These are phyloP conservation scores for Phenganax marumi DNA, from an alignment of 92 coral and sea anemone species.

Conservation along the genomic window DNA sequence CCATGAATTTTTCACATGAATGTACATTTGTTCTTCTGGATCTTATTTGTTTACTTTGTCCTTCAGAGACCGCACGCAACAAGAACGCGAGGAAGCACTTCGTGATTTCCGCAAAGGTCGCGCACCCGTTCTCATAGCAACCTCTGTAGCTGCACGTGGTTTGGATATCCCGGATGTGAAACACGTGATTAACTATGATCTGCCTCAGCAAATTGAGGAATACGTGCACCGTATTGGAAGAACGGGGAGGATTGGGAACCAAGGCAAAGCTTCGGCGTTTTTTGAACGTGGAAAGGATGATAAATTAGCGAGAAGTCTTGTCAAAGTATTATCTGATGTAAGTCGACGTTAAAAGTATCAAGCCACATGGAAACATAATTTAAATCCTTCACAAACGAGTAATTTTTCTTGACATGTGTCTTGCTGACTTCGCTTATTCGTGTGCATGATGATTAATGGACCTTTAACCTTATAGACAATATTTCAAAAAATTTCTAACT, in stretches of 20 bases:
- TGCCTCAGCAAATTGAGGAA: conserved; percentile 79
- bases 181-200: conserved; percentile 87
- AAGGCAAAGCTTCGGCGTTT: conserved; percentile 82
- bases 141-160: conserved; percentile 94
- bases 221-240: conserved; percentile 92
- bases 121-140: conserved; percentile 82
- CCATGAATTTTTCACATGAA: not conserved
- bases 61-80: conserved; percentile 76
- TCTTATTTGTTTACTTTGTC: not conserved
- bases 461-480: too few species aligned
- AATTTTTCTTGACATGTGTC: not conserved
- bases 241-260: conserved; percentile 89
- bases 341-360: conserved; percentile 41
- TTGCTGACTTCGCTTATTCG: too few species aligned
- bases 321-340: conserved; percentile 89
- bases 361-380: not conserved
- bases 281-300: conserved; percentile 79
- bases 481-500: too few species aligned
- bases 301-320: conserved; percentile 80
- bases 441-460: too few species aligned
- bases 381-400: not conserved
- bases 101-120: conserved; percentile 80
- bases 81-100: conserved; percentile 83
- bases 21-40: not conserved
- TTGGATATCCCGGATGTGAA: conserved; percentile 82